phyloP scores from a whole-genome alignment of 1,140 invertebrate genomes.

The Drosophila varians region DNA sequence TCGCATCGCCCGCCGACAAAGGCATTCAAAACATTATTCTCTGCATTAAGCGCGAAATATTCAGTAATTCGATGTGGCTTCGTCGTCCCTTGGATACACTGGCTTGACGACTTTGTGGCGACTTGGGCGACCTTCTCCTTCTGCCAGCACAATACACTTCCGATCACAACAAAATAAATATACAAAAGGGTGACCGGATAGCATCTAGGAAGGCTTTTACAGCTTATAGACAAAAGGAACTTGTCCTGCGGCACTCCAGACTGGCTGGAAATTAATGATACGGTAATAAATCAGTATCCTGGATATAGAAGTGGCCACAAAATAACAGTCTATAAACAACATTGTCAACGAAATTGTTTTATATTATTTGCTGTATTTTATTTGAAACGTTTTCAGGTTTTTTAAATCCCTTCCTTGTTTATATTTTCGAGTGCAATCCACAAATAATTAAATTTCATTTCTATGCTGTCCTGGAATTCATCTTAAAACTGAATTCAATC shows the following conservation, averaged over 20 bases:
- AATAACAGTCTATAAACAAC: background rate
- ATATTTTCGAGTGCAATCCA: too few relatives aligned
- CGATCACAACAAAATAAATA: slow-evolving; percentile 2
- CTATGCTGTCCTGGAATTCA: background rate
- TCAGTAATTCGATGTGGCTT: slow-evolving; percentile 31
- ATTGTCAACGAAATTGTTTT: background rate
- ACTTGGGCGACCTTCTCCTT: background rate
- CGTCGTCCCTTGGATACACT: slow-evolving; percentile 2
- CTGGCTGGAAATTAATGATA: background rate
- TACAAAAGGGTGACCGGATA: slow-evolving; percentile 9
- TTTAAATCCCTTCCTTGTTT: too few relatives aligned
- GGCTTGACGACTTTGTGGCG: slow-evolving; percentile 15
- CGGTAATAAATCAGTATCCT: background rate
- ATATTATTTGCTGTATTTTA: too few relatives aligned
- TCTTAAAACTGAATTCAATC: slow-evolving; percentile 4
- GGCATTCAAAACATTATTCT: slow-evolving; percentile 43
- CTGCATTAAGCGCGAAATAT: slow-evolving; percentile 33
- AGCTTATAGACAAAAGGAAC: slow-evolving; percentile 1
- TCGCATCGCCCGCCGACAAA: slow-evolving; percentile 16
- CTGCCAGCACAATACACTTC: slow-evolving; percentile 19
- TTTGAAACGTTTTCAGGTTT: too few relatives aligned
- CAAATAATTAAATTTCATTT: too few relatives aligned
- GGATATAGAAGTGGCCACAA: background rate
- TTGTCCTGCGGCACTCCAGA: background rate
- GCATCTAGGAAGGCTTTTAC: slow-evolving; percentile 12